These are phyloP conservation scores for Muscicapa striata DNA, from an alignment of 2,797 vertebrate species.

Conservation along the genomic window DNA sequence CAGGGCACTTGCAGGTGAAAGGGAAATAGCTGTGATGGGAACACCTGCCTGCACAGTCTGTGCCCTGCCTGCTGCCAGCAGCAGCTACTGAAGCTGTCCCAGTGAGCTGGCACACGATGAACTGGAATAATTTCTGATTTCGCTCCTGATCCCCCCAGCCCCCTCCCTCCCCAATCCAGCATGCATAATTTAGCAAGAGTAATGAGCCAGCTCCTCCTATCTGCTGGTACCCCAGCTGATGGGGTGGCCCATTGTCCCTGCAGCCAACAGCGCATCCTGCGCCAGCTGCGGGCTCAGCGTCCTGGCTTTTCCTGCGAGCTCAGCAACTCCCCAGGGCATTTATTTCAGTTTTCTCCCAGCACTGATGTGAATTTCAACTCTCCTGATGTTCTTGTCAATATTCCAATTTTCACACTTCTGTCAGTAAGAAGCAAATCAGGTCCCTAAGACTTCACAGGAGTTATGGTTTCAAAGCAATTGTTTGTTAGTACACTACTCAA, in stretches of 20 bases:
- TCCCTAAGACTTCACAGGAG: background rate
- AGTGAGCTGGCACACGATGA: background rate
- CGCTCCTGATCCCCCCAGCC: background rate
- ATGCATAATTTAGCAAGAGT: slow-evolving; percentile 24
- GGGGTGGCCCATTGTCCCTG: background rate
- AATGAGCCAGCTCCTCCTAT: background rate
- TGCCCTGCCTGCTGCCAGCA: background rate
- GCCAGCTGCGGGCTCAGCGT: background rate
- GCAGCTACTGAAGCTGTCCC: background rate
- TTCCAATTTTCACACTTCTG: background rate
- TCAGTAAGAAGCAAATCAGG: slow-evolving; percentile 4
- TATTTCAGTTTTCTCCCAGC: slow-evolving; percentile 64
- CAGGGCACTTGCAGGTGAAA: background rate
- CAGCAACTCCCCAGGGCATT: slow-evolving; percentile 76
- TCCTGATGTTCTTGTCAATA: slow-evolving; percentile 14
- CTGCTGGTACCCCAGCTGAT: background rate
- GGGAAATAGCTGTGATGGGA: background rate
- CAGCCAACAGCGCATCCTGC: background rate
- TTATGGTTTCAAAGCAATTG: background rate
- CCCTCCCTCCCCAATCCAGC: background rate
- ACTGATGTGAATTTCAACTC: background rate
- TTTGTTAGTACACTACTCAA: slow-evolving; percentile 1
- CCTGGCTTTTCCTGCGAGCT: slow-evolving; percentile 79
- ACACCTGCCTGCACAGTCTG: background rate
- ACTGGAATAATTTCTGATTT: slow-evolving; percentile 8